Evolutionary conservation across 2,888 invertebrate genomes (phyloP).

Genomic region (Acronicta alni): DNA sequence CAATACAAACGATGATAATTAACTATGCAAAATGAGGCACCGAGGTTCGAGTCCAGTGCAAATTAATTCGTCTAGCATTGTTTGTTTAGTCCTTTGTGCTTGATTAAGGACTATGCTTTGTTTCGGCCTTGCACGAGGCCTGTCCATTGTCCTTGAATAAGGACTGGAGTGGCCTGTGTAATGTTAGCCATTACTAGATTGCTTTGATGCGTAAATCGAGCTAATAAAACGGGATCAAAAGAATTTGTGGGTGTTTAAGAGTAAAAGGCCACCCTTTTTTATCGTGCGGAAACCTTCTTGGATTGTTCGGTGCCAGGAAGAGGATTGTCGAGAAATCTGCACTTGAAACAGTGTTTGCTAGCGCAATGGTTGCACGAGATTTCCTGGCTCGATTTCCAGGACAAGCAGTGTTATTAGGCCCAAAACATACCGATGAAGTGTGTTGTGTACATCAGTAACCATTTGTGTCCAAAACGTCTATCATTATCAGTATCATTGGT

Average conservation of each 20-base stretch:
- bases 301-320: no score
- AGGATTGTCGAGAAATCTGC: no score
- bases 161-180: slow-evolving; percentile 21
- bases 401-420: no score
- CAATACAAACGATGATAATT: slow-evolving; percentile 35
- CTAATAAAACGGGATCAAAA: slow-evolving; percentile 20
- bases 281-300: no score
- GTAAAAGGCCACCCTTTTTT: no score
- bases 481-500: no score
- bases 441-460: no score
- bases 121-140: background rate
- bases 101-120: slow-evolving; percentile 30
- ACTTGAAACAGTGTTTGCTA: no score
- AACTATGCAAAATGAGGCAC: slow-evolving; percentile 32
- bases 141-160: slow-evolving; percentile 20
- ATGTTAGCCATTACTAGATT: slow-evolving; percentile 37
- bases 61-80: slow-evolving; percentile 39
- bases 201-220: slow-evolving; percentile 26
- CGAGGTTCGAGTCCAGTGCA: slow-evolving; percentile 18
- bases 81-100: slow-evolving; percentile 43
- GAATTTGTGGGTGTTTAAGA: slow-evolving; percentile 6
- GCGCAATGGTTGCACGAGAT: no score
- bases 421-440: no score
- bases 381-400: no score
- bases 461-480: no score